Conservation (phyloP, 2,797 vertebrate species). For the Neosalanx taihuensis region DNA sequence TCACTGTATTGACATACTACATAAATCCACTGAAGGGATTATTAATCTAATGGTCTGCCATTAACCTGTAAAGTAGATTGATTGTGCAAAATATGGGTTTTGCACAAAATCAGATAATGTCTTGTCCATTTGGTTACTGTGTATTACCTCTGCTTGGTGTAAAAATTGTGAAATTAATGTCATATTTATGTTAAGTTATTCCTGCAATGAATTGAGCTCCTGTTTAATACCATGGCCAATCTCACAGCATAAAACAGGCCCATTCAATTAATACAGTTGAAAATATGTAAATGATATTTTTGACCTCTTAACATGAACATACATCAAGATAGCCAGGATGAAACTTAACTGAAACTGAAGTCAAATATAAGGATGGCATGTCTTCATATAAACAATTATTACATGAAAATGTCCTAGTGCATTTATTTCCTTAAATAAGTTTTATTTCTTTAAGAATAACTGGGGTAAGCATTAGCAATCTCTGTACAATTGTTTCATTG, state of each 20-base stretch:
- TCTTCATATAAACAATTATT: constrained; percentile 37
- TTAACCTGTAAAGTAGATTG: too few species aligned
- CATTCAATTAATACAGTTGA: background rate
- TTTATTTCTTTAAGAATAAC: constrained; percentile 84
- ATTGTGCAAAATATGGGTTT: too few species aligned
- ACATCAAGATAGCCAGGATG: background rate
- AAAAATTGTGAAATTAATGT: too few species aligned
- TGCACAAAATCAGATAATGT: background rate
- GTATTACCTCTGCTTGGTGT: background rate
- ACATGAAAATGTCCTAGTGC: constrained; percentile 41
- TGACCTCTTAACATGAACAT: background rate
- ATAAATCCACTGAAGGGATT: too few species aligned
- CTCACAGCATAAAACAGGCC: background rate
- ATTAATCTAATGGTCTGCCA: too few species aligned
- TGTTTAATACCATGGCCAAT: background rate
- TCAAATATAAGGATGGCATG: background rate
- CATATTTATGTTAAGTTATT: too few species aligned
- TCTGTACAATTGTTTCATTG: constrained; percentile 79
- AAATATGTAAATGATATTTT: background rate
- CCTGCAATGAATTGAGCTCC: background rate
- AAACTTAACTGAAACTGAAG: too few species aligned
- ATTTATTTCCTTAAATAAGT: constrained; percentile 80
- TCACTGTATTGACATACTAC: too few species aligned
- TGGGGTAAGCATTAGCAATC: constrained; percentile 80
- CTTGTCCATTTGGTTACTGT: background rate